A percentile compares a stretch with the other conserved stretches of the same genome.
These are phyloP conservation scores for Heliocidaris erythrogramma DNA, from an alignment of 35 echinoderm and acorn worm genomes.

Conservation along the genomic window DNA sequence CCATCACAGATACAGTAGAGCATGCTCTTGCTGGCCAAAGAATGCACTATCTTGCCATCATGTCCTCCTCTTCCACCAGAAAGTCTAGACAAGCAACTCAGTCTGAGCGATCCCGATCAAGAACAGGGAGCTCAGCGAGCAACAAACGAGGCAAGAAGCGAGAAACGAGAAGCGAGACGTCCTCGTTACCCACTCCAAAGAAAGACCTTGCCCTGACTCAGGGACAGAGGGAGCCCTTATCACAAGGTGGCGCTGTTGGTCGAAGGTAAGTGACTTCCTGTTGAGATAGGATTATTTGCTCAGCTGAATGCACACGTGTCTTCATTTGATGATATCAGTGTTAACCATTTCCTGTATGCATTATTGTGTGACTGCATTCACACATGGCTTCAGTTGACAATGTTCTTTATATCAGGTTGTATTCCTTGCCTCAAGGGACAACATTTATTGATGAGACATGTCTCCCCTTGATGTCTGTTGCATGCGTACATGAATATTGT, in stretches of 20 bases:
- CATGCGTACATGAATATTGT: too few species aligned
- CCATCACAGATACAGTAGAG: background rate
- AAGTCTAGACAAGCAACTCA: background rate
- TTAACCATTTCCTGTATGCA: background rate
- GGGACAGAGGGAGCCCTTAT: background rate
- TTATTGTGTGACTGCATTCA: background rate
- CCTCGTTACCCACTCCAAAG: background rate
- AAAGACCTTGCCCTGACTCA: background rate
- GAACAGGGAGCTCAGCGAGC: background rate
- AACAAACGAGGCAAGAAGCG: background rate
- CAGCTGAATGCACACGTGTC: background rate
- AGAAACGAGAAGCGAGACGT: constrained; percentile 12
- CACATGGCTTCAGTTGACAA: background rate
- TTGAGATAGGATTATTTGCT: background rate
- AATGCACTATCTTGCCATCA: constrained; percentile 28
- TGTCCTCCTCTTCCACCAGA: background rate
- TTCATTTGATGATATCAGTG: background rate
- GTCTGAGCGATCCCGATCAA: background rate
- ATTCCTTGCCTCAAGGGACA: background rate
- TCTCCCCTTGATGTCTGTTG: too few species aligned
- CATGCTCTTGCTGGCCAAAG: constrained; percentile 6
- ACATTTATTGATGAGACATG: background rate
- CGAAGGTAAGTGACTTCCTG: background rate
- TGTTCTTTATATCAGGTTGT: background rate
- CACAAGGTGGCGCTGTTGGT: background rate